Conservation (phyloP, 2,888 invertebrate genomes). For the Pocota personata region DNA sequence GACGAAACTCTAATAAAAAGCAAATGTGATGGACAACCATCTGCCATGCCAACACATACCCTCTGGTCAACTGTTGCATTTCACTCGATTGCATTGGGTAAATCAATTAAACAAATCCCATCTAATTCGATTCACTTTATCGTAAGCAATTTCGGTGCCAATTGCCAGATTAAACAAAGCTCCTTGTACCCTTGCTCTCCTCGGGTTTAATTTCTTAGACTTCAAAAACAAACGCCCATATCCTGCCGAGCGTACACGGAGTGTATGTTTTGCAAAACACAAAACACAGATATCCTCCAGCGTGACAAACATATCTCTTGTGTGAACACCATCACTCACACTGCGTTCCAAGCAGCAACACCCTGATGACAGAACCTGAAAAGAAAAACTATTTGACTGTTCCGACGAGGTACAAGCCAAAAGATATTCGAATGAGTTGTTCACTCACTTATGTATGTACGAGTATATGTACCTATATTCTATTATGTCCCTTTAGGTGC, state of each 20-base stretch:
- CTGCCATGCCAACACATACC: neutral
- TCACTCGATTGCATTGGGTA: slow-evolving; percentile 1
- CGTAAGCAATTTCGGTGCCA: slow-evolving; percentile 38
- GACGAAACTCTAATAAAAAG: slow-evolving; percentile 13
- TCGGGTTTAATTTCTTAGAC: too few species aligned
- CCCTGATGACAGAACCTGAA: neutral
- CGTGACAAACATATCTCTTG: slow-evolving; percentile 8
- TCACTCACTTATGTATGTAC: neutral
- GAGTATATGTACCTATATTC: neutral
- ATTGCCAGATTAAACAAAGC: slow-evolving; percentile 52
- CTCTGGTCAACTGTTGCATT: slow-evolving; percentile 37
- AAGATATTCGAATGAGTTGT: slow-evolving; percentile 2
- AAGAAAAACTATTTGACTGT: neutral
- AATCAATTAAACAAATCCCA: slow-evolving; percentile 60
- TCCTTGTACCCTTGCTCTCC: too few species aligned
- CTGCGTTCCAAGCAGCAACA: neutral
- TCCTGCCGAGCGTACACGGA: neutral
- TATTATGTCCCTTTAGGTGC: slow-evolving; percentile 1
- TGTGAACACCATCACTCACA: neutral
- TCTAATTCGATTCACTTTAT: slow-evolving; percentile 50
- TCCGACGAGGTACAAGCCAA: neutral
- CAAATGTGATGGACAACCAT: slow-evolving; percentile 22
- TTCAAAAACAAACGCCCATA: slow-evolving; percentile 35
- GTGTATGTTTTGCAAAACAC: neutral
- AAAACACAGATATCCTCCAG: neutral